Base-by-base conservation (phyloP, 2,888 invertebrate genomes). In the Acanthococcus lagerstroemiae region DNA sequence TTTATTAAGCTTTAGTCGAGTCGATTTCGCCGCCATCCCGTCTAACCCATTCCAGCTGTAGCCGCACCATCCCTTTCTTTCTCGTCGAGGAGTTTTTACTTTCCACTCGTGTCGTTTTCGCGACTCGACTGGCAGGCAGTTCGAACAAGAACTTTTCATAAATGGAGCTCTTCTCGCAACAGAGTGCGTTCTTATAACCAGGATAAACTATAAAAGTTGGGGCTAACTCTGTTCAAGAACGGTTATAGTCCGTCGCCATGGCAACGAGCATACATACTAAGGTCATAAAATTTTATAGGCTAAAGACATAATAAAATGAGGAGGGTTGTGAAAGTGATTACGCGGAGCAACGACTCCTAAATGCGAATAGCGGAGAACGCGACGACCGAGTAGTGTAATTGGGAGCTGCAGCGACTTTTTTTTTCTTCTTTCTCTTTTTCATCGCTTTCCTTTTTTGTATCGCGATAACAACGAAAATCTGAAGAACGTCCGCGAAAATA, bases 71-170 rank as follows among this genome's bases (percentile, higher is more conserved):
- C n/a, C n/a, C n/a, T n/a, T n/a, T n/a, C n/a, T n/a, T n/a, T n/a
- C n/a, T n/a, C n/a, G n/a, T n/a, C n/a, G n/a, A n/a, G n/a, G 69
- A 68, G 4, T 70, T 72, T n/a, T 69, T 68, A 45, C 73, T 72
- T 17, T 68, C 67, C 19, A 74, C 67, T 72, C 73, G 73, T 74
- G 69, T 2, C 70, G 72, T 17, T 21, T 9, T 21, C 21, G 50
- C 19, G 21, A 19, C 19, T 50, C 50, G 17, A 21, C n/a, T n/a
- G 24, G 24, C 52, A 26, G 12, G 24, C 24, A 24, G 12, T 52
- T 25, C 7, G 12, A 37, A 12, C n/a, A n/a, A n/a, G n/a, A 56
- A 21, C 15, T n/a, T 15, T 26, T 4, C 19, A 15, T 22, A 45
- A 25, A 46, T 6, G 24, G 25, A 25, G 19, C 19, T n/a, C 17